These are phyloP conservation scores for Eilema griseolum DNA, from an alignment of 2,888 invertebrate species.

Conservation along the genomic window DNA sequence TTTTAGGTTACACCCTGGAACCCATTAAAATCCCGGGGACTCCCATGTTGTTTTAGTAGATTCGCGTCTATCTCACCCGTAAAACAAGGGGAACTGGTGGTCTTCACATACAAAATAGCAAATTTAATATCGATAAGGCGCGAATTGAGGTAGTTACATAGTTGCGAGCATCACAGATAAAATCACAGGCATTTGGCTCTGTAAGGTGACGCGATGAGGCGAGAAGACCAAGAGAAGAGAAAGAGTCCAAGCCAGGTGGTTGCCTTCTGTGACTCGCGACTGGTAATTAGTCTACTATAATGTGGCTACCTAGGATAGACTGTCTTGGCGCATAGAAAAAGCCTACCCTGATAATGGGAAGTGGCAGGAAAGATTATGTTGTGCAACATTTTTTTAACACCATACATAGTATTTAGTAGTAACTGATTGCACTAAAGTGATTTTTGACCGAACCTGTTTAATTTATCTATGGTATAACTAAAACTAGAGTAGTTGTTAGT, in stretches of 20 bases:
- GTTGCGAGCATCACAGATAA: too few species aligned
- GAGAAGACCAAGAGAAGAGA: neutral
- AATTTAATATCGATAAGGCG: too few species aligned
- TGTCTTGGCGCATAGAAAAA: neutral
- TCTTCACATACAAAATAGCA: too few species aligned
- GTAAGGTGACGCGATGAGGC: too few species aligned
- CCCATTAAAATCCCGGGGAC: too few species aligned
- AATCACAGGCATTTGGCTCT: too few species aligned
- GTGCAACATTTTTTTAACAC: neutral
- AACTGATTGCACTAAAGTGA: neutral
- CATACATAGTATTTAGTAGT: too few species aligned
- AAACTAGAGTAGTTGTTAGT: neutral
- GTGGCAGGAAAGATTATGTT: neutral
- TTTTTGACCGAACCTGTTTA: neutral
- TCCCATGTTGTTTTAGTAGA: neutral
- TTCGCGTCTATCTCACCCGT: neutral
- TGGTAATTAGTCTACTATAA: neutral
- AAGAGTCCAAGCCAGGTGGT: neutral
- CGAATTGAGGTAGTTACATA: too few species aligned
- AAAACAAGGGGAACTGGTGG: neutral
- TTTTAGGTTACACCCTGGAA: too few species aligned
- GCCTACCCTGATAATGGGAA: neutral
- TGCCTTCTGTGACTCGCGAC: neutral
- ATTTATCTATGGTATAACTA: neutral
- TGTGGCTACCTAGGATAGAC: neutral